phyloP scores from a whole-genome alignment of 2,113 vertebrate genomes.

The Urocynchramus pylzowi region DNA sequence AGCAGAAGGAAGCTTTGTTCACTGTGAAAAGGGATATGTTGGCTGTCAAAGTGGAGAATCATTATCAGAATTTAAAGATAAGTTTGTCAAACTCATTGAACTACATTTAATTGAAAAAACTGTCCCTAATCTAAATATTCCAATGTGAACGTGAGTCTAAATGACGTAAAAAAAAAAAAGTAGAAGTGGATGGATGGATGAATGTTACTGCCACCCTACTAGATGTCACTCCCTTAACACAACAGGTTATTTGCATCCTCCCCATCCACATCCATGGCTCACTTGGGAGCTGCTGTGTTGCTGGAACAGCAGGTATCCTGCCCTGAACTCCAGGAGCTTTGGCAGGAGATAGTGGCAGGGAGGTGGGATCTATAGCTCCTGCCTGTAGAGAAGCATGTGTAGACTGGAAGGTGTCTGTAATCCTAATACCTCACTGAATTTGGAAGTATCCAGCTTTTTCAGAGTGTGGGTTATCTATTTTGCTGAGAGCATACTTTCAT shows the following conservation, averaged over 20 bases:
- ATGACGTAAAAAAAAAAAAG: not conserved
- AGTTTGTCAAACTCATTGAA: not conserved
- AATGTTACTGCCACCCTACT: not conserved
- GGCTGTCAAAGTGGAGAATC: not conserved
- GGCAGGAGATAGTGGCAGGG: fast-evolving
- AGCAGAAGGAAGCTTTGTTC: not conserved
- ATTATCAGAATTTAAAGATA: not conserved
- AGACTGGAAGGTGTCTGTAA: not conserved
- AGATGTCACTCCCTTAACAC: not conserved
- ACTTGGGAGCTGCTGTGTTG: not conserved
- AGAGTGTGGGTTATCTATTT: not conserved
- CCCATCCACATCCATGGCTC: not conserved
- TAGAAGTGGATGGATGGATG: not conserved
- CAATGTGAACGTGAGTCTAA: not conserved
- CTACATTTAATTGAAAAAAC: not conserved
- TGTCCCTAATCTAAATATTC: not conserved
- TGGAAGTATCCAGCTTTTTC: not conserved
- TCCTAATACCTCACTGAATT: not conserved
- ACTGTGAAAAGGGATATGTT: not conserved
- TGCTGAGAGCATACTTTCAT: not conserved
- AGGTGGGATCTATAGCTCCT: not conserved
- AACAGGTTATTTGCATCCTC: not conserved
- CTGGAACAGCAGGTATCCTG: not conserved
- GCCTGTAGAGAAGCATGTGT: fast-evolving
- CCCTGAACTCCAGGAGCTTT: not conserved